Conservation (phyloP, 1,140 invertebrate species). For the Atta colombica region DNA sequence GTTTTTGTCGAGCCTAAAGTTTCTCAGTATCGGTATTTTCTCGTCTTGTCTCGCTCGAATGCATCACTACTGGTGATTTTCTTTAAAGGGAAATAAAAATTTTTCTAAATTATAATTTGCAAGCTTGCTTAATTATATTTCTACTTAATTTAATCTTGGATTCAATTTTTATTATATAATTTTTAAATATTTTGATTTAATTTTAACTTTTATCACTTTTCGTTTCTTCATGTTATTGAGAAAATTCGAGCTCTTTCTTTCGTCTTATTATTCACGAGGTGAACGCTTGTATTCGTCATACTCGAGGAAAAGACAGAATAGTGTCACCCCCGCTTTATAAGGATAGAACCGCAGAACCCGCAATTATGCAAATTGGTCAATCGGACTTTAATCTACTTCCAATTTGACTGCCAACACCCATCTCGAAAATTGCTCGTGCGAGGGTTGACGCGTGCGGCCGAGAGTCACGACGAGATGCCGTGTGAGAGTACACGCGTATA, state of each 20-base stretch:
- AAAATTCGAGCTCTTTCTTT: not conserved
- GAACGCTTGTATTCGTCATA: not conserved
- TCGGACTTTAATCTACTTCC: constrained; percentile 54
- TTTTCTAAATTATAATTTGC: too few species aligned
- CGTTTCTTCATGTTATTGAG: not conserved
- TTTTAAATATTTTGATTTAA: not conserved
- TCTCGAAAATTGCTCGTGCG: constrained; percentile 23
- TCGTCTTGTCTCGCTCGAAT: too few species aligned
- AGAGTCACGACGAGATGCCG: constrained; percentile 36
- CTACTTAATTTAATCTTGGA: not conserved
- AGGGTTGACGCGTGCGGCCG: constrained; percentile 37
- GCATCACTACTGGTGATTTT: too few species aligned
- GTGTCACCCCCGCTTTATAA: not conserved
- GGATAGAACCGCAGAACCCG: not conserved
- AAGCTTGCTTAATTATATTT: not conserved
- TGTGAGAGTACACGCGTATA: not conserved
- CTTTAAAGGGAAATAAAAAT: too few species aligned
- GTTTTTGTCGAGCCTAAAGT: too few species aligned
- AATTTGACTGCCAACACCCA: constrained; percentile 26
- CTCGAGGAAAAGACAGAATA: not conserved
- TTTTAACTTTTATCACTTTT: not conserved
- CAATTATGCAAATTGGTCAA: constrained; percentile 60
- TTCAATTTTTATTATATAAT: not conserved
- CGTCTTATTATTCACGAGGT: too few species aligned
- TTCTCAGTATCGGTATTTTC: too few species aligned